These are phyloP conservation scores for Arvicanthis niloticus DNA, from an alignment of 2,113 vertebrate genomes.

Conservation along the genomic window DNA sequence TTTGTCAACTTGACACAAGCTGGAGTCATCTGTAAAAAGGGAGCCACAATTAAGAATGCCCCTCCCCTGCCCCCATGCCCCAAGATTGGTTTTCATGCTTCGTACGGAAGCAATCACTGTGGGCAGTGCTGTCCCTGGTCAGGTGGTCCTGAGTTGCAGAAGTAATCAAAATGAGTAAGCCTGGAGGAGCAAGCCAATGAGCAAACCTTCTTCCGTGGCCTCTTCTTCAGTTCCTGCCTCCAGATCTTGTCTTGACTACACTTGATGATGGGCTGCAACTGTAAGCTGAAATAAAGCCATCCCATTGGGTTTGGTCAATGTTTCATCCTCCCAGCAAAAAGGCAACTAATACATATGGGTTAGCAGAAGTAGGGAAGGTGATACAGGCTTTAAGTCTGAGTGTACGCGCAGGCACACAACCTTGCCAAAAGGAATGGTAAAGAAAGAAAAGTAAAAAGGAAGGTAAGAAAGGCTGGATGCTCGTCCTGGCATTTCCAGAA, in stretches of 20 bases:
- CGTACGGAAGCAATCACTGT: neutral
- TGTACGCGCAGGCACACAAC: neutral
- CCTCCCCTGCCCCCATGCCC: neutral
- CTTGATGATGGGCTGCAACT: neutral
- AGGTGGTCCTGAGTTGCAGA: neutral
- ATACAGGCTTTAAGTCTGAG: neutral
- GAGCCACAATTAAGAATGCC: neutral
- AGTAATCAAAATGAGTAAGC: neutral
- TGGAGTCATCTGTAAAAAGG: neutral
- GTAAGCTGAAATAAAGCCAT: neutral
- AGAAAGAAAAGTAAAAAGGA: neutral
- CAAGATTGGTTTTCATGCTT: neutral
- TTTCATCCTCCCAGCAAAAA: neutral
- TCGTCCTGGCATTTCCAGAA: constrained; percentile 22
- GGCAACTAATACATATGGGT: neutral
- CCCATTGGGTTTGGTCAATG: neutral
- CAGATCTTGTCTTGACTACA: neutral
- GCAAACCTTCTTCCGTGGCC: neutral
- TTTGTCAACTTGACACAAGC: neutral
- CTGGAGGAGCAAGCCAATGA: neutral
- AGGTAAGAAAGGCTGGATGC: neutral
- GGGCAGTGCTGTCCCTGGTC: no score
- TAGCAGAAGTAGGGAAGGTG: neutral
- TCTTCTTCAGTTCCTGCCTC: neutral
- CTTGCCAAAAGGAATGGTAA: neutral